phyloP scores from a whole-genome alignment of 2,113 vertebrate species.

The Microcebus jonahi region DNA sequence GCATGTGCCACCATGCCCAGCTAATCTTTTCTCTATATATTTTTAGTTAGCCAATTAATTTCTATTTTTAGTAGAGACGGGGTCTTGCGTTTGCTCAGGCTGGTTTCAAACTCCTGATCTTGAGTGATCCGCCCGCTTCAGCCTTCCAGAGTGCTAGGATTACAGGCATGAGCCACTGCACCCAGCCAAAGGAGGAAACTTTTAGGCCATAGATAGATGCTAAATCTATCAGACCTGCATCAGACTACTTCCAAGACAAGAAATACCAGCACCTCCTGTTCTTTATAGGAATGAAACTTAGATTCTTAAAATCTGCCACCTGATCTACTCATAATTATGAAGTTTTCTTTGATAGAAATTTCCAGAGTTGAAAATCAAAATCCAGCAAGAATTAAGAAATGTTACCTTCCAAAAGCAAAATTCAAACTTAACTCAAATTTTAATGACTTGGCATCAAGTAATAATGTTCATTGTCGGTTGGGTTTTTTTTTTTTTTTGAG shows the following conservation, averaged over 20 bases:
- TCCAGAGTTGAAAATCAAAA: conserved; percentile 48
- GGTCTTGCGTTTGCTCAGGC: no score
- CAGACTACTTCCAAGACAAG: neutral
- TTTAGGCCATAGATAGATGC: neutral
- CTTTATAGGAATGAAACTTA: neutral
- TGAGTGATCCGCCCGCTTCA: no score
- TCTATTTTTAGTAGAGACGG: no score
- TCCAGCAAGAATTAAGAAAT: conserved; percentile 32
- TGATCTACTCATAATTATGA: neutral
- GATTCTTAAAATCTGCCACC: neutral
- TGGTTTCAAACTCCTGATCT: no score
- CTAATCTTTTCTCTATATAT: no score
- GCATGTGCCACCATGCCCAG: no score
- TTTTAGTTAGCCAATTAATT: no score
- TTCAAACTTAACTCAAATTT: conserved; percentile 52
- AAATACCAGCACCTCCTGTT: neutral
- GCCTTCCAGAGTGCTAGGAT: no score
- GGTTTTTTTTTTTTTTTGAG: no score
- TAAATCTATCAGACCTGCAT: neutral
- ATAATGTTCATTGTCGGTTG: conserved; percentile 14
- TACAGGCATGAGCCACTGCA: no score
- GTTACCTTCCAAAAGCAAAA: conserved; percentile 48
- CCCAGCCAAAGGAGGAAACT: neutral
- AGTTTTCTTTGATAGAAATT: conserved; percentile 30
- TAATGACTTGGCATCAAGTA: conserved; percentile 51